Evolutionary conservation across 2,113 vertebrate genomes (phyloP).

Genomic region (Chauna torquata): DNA sequence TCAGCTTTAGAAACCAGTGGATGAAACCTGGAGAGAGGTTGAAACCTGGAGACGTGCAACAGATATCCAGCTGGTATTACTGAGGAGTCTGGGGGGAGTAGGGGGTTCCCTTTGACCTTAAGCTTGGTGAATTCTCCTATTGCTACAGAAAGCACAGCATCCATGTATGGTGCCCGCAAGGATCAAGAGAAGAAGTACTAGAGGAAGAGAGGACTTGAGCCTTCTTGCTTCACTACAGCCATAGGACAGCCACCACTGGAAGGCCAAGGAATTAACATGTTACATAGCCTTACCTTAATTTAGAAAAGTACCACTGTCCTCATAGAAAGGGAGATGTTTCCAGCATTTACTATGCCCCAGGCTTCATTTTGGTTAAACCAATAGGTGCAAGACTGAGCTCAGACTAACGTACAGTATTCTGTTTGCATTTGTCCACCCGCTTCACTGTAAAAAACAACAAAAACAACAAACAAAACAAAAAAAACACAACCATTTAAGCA

Average conservation of each 20-base stretch:
- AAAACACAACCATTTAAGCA: not conserved
- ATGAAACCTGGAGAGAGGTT: too few relatives aligned
- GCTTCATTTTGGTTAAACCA: not conserved
- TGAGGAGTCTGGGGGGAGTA: not conserved
- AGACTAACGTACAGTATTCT: not conserved
- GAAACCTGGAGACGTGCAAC: not conserved
- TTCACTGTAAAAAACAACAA: not conserved
- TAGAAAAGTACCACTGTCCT: not conserved
- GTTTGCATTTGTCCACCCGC: not conserved
- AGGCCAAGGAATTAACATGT: not conserved
- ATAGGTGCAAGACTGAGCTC: not conserved
- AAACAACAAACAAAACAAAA: not conserved
- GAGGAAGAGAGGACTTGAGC: not conserved
- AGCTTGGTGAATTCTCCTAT: not conserved
- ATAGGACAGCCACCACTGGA: not conserved
- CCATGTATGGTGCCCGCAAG: not conserved
- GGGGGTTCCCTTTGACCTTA: not conserved
- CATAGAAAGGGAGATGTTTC: not conserved
- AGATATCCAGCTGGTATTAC: not conserved
- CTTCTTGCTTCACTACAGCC: not conserved
- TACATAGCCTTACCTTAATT: not conserved
- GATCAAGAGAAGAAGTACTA: not conserved
- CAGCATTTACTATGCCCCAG: not conserved
- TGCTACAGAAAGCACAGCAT: not conserved
- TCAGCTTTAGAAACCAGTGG: not conserved